A percentile compares a stretch with the other conserved stretches of the same genome.
Evolutionary conservation across 2,797 vertebrate genomes (phyloP).

Genomic region (Stomatorhinus walkeri): DNA sequence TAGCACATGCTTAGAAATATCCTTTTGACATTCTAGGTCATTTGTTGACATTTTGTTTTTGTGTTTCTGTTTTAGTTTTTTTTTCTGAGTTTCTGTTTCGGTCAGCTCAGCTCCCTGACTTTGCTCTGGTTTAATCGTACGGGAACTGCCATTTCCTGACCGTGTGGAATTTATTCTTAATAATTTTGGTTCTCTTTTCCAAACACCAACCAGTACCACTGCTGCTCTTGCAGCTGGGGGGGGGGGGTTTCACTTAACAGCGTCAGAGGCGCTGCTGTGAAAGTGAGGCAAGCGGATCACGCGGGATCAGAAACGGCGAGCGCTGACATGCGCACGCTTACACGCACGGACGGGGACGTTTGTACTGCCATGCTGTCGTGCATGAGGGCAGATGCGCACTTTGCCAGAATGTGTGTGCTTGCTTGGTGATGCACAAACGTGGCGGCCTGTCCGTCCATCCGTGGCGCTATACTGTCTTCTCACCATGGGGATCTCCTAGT

Average conservation of each 20-base stretch:
- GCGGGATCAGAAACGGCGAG: background rate
- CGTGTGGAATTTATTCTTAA: background rate
- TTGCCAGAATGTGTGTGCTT: too few relatives aligned
- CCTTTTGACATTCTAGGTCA: background rate
- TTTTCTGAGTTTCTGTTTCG: background rate
- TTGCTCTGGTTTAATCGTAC: background rate
- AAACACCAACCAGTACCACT: background rate
- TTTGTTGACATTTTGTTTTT: background rate
- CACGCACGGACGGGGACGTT: background rate
- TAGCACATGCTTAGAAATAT: background rate
- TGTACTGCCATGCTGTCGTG: background rate
- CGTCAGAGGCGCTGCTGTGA: background rate
- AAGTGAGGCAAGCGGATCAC: background rate
- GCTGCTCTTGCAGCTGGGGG: background rate
- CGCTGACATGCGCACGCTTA: background rate
- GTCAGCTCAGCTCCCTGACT: background rate
- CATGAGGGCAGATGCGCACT: too few relatives aligned
- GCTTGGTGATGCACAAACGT: background rate
- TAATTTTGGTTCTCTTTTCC: constrained; percentile 11
- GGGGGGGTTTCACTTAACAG: background rate
- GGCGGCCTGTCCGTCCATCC: background rate
- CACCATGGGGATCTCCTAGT: background rate
- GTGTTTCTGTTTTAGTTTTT: background rate
- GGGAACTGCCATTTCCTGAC: background rate
- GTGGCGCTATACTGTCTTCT: background rate